phyloP scores from a whole-genome alignment of 2,888 invertebrate genomes.

The Stenichneumon culpator region DNA sequence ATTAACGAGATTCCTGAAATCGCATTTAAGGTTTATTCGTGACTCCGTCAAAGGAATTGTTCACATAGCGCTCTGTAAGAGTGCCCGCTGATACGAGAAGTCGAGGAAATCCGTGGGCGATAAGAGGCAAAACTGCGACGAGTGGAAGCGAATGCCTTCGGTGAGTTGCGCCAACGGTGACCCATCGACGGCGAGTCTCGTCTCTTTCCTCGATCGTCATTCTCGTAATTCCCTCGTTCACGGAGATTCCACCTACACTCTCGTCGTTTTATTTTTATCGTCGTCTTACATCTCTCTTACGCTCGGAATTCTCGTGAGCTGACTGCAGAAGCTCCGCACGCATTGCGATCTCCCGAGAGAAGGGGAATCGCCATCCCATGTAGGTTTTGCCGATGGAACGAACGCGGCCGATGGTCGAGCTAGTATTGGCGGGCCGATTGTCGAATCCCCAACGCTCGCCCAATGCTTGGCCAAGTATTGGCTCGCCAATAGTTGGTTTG shows the following conservation, averaged over 20 bases:
- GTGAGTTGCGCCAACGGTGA: constrained; percentile 5
- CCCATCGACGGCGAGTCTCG: constrained; percentile 19
- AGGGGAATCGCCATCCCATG: too few relatives aligned
- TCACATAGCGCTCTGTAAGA: background rate
- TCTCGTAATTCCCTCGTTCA: constrained; percentile 18
- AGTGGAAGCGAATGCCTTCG: background rate
- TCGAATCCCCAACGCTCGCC: too few relatives aligned
- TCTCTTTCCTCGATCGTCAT: constrained; percentile 14
- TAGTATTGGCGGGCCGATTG: too few relatives aligned
- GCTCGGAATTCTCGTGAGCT: constrained; percentile 4
- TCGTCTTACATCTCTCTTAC: background rate
- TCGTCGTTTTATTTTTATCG: constrained; percentile 8
- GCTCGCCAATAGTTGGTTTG: too few relatives aligned
- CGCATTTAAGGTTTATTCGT: background rate
- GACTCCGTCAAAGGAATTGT: constrained; percentile 2
- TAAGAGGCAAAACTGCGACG: constrained; percentile 5
- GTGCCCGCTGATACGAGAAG: background rate
- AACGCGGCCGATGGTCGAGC: too few relatives aligned
- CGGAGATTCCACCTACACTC: constrained; percentile 15
- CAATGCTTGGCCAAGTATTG: too few relatives aligned
- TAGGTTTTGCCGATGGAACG: too few relatives aligned
- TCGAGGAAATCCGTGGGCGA: constrained; percentile 41
- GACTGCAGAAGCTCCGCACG: background rate
- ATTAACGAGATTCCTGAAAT: background rate
- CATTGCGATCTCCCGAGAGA: background rate